phyloP scores from a whole-genome alignment of 2,888 invertebrate genomes.

The Hemistola chrysoprasaria region DNA sequence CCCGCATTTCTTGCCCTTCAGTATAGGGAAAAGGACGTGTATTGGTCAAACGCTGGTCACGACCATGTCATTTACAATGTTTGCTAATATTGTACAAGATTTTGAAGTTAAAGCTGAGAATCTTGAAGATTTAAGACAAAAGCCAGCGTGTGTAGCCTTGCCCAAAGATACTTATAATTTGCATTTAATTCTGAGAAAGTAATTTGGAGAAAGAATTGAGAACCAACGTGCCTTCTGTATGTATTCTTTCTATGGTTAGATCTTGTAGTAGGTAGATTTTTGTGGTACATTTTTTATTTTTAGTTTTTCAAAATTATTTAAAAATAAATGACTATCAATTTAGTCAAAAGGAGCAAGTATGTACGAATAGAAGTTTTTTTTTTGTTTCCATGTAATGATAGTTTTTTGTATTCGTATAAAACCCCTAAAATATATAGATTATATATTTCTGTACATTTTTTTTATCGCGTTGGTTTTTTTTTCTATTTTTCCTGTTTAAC shows the following conservation, averaged over 20 bases:
- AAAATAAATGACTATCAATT: too few species aligned
- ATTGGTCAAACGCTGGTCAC: constrained; percentile 91
- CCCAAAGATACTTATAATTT: constrained; percentile 88
- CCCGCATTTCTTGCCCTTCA: constrained; percentile 91
- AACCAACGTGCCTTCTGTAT: constrained; percentile 2
- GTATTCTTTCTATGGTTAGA: constrained; percentile 6
- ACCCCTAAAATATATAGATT: too few species aligned
- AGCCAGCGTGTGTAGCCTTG: constrained; percentile 88
- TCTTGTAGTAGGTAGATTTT: constrained; percentile 3
- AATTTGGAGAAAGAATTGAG: constrained; percentile 25
- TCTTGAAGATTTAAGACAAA: constrained; percentile 76
- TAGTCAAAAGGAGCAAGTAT: too few species aligned
- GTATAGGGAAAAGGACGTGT: constrained; percentile 93
- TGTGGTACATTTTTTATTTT: too few species aligned
- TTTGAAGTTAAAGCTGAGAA: constrained; percentile 85
- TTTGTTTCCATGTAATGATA: too few species aligned
- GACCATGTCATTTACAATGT: constrained; percentile 87
- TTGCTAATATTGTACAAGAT: constrained; percentile 87
- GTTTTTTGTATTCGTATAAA: too few species aligned
- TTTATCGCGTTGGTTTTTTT: too few species aligned
- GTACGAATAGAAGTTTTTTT: too few species aligned
- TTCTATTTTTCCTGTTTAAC: too few species aligned
- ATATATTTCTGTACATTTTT: too few species aligned
- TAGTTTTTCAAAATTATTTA: too few species aligned
- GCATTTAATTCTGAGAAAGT: constrained; percentile 79